Evolutionary conservation across 2,797 vertebrate species (phyloP).

Genomic region (Hydrolagus colliei): DNA sequence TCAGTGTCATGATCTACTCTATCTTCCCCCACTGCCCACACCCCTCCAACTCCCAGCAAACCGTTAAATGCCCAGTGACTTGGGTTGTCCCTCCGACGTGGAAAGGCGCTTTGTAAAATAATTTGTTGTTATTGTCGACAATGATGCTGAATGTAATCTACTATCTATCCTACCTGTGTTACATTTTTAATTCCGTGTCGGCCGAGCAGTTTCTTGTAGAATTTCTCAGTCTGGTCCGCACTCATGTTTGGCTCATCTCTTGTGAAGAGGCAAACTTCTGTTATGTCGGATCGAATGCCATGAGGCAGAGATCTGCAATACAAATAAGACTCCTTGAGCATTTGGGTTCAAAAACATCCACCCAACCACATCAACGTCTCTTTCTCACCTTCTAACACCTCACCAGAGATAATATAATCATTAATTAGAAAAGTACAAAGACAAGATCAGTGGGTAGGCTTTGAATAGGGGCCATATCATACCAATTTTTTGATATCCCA

Average conservation of each 20-base stretch:
- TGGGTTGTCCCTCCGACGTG: too few species aligned
- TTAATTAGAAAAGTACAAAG: neutral
- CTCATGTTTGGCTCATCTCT: conserved; percentile 81
- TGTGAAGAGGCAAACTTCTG: conserved; percentile 86
- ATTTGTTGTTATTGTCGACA: too few species aligned
- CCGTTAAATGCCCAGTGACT: too few species aligned
- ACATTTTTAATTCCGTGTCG: conserved; percentile 62
- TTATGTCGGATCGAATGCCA: conserved; percentile 58
- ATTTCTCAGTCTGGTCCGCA: conserved; percentile 72
- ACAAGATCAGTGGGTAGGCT: neutral
- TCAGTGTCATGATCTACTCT: too few species aligned
- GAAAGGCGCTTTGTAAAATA: too few species aligned
- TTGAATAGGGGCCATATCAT: neutral
- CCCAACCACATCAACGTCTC: neutral
- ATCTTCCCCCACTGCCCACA: too few species aligned
- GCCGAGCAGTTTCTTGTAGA: conserved; percentile 73
- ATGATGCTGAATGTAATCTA: too few species aligned
- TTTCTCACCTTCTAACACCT: neutral
- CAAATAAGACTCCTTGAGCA: neutral
- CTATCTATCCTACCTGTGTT: conserved; percentile 60
- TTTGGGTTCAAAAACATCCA: neutral
- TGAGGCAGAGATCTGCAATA: conserved; percentile 70
- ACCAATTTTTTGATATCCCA: neutral
- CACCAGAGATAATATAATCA: neutral
- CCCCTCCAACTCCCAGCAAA: too few species aligned